Evolutionary conservation across 1,140 invertebrate genomes (phyloP).

Genomic region (Zaprionus africanus): DNA sequence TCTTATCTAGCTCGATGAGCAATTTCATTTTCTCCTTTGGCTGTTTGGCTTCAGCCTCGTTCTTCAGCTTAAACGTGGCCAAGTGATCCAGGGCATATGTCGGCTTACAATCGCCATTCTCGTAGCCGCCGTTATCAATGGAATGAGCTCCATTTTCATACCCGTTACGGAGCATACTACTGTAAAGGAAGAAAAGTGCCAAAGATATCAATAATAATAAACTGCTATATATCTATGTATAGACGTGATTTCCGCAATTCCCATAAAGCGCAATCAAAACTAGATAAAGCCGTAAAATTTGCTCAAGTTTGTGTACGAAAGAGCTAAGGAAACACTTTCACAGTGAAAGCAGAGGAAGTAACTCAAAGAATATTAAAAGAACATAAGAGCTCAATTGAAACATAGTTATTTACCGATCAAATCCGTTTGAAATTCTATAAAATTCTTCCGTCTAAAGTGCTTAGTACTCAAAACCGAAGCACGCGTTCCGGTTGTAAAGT

Average conservation of each 20-base stretch:
- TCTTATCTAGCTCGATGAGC: conserved; percentile 74
- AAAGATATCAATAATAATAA: conserved; percentile 3
- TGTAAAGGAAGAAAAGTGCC: not conserved
- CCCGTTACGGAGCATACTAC: conserved; percentile 73
- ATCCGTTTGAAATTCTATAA: not conserved
- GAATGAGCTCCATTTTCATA: conserved; percentile 66
- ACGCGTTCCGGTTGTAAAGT: not conserved
- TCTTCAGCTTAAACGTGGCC: conserved; percentile 79
- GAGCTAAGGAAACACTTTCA: not conserved
- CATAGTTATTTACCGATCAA: not conserved
- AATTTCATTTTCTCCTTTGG: conserved; percentile 81
- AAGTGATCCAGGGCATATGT: conserved; percentile 79
- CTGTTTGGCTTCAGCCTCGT: conserved; percentile 66
- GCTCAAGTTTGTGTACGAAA: too few relatives aligned
- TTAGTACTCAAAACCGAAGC: not conserved
- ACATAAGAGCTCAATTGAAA: not conserved
- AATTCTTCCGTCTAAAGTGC: not conserved
- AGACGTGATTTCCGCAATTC: not conserved
- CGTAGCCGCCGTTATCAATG: conserved; percentile 42
- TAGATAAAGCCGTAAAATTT: not conserved
- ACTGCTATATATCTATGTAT: not conserved
- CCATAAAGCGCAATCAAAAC: not conserved
- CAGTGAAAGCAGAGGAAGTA: not conserved
- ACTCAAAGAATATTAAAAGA: not conserved
- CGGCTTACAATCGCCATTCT: conserved; percentile 61